Evolutionary conservation across 2,797 vertebrate species (phyloP).

Genomic region (Astyanax mexicanus): DNA sequence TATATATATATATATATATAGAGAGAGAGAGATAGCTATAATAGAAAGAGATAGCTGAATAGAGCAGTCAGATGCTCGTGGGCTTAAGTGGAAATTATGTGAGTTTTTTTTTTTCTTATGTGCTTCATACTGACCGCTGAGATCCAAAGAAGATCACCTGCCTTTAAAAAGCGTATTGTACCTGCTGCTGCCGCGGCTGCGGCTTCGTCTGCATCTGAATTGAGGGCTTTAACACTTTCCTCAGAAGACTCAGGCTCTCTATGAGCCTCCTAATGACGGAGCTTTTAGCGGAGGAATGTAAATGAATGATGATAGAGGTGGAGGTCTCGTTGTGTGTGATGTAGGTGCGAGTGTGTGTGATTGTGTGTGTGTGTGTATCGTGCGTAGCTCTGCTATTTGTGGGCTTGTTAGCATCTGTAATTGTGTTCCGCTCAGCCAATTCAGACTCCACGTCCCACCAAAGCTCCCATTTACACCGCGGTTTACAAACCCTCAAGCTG

Average conservation of each 20-base stretch:
- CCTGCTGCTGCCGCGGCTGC: not conserved
- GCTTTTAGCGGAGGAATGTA: not conserved
- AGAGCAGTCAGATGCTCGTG: not conserved
- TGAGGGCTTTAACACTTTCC: not conserved
- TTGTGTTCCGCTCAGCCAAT: slow-evolving; percentile 18
- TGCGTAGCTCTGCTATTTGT: slow-evolving; percentile 19
- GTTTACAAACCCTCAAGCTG: not conserved
- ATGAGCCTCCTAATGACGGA: slow-evolving; percentile 7
- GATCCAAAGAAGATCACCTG: not conserved
- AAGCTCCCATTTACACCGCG: not conserved
- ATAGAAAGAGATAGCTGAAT: not conserved
- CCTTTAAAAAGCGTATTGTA: not conserved
- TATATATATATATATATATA: too few species aligned
- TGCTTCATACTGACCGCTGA: not conserved
- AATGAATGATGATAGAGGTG: not conserved
- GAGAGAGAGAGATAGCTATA: not conserved
- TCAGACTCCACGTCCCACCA: slow-evolving; percentile 7
- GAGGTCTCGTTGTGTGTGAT: not conserved
- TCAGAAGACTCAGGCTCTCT: not conserved
- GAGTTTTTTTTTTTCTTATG: not conserved
- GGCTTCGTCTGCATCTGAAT: not conserved
- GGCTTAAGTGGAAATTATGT: not conserved
- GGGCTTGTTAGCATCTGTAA: slow-evolving; percentile 16
- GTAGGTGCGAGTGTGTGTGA: slow-evolving; percentile 1
- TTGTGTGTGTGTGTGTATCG: too few species aligned